phyloP scores from a whole-genome alignment of 2,888 invertebrate genomes.

The Himalopsyche kuldschensis region DNA sequence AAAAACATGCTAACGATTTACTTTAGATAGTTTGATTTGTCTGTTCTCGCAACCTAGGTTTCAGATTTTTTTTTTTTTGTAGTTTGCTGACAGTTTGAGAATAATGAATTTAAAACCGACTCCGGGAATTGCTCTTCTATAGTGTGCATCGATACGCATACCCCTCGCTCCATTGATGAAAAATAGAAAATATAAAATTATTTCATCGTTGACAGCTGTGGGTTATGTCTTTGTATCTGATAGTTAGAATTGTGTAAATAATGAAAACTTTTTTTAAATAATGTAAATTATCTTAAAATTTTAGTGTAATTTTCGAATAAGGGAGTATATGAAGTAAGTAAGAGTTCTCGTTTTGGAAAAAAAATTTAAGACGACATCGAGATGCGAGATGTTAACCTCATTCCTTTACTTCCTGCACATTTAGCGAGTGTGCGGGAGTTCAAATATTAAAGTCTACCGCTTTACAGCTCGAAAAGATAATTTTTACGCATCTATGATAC shows the following conservation, averaged over 20 bases:
- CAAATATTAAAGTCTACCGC: too few relatives aligned
- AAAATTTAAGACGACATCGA: background rate
- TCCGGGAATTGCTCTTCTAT: background rate
- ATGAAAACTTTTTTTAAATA: slow-evolving; percentile 32
- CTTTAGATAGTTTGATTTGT: background rate
- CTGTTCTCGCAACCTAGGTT: background rate
- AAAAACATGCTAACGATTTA: background rate
- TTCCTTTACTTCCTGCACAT: background rate
- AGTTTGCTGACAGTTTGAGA: background rate
- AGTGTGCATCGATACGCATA: background rate
- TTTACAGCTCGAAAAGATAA: too few relatives aligned
- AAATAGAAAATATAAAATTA: background rate
- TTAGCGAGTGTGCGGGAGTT: too few relatives aligned
- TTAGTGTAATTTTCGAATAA: background rate
- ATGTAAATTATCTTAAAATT: slow-evolving; percentile 12
- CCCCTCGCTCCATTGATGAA: background rate
- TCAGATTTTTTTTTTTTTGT: background rate
- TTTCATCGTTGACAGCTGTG: background rate
- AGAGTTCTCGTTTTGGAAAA: background rate
- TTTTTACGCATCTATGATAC: too few relatives aligned
- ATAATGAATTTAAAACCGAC: background rate
- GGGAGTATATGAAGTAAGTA: background rate
- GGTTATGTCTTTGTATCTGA: background rate
- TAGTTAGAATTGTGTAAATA: slow-evolving; percentile 37
- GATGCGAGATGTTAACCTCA: background rate